phyloP scores from a whole-genome alignment of 1,140 invertebrate species.

The Chelonus insularis region DNA sequence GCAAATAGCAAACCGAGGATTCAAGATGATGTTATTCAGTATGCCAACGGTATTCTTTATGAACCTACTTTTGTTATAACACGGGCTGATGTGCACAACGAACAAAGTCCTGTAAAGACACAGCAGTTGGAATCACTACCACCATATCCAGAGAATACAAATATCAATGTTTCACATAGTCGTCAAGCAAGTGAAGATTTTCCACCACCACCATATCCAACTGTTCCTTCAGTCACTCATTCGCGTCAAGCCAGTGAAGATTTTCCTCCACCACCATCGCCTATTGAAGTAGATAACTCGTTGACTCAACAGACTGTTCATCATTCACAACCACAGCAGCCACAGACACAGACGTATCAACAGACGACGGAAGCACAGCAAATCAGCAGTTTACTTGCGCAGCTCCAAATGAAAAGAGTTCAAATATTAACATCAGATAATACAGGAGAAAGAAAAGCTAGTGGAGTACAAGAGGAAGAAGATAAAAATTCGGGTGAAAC shows the following conservation, averaged over 20 bases:
- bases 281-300: slow-evolving; percentile 64
- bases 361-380: slow-evolving; percentile 45
- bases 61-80: slow-evolving; percentile 67
- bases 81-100: slow-evolving; percentile 79
- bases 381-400: slow-evolving; percentile 67
- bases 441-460: slow-evolving; percentile 39
- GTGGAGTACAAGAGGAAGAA: slow-evolving; percentile 40
- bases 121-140: slow-evolving; percentile 43
- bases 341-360: slow-evolving; percentile 37
- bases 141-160: slow-evolving; percentile 51
- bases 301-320: too few relatives aligned
- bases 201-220: slow-evolving; percentile 76
- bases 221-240: slow-evolving; percentile 74
- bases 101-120: slow-evolving; percentile 69
- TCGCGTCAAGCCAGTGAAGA: slow-evolving; percentile 85
- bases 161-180: slow-evolving; percentile 46
- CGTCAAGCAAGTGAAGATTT: slow-evolving; percentile 64
- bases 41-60: slow-evolving; percentile 60
- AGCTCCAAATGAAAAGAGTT: slow-evolving; percentile 76
- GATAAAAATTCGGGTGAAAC: slow-evolving; percentile 63
- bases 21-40: slow-evolving; percentile 61
- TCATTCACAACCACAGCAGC: slow-evolving; percentile 46
- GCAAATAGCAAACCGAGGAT: slow-evolving; percentile 43
- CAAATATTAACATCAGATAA: slow-evolving; percentile 66
- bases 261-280: slow-evolving; percentile 83